Evolutionary conservation across 2,797 vertebrate species (phyloP).

Genomic region (Taenioides sp.): DNA sequence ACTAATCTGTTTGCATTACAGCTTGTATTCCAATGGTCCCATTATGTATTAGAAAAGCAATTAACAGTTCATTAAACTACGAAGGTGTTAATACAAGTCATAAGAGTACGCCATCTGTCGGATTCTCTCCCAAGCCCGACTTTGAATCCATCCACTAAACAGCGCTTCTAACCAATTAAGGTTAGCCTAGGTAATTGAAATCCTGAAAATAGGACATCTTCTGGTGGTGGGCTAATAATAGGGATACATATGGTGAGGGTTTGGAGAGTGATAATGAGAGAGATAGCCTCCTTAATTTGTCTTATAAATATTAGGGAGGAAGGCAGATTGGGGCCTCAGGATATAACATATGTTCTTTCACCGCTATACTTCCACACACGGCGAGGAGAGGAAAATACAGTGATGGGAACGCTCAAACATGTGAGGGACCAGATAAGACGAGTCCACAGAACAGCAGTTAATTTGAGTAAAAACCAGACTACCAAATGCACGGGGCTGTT

Average conservation of each 20-base stretch:
- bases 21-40: slow-evolving; percentile 74
- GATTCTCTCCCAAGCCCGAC: slow-evolving; percentile 73
- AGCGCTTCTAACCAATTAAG: slow-evolving; percentile 78
- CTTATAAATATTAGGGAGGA: slow-evolving; percentile 76
- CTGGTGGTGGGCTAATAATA: slow-evolving; percentile 77
- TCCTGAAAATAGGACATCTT: slow-evolving; percentile 78
- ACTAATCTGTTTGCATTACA: slow-evolving; percentile 83
- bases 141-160: slow-evolving; percentile 75
- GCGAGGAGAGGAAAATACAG: slow-evolving; percentile 30
- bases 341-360: slow-evolving; percentile 77
- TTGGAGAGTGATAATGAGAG: slow-evolving; percentile 78
- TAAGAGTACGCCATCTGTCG: slow-evolving; percentile 85
- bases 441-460: background rate
- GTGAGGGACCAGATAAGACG: background rate
- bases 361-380: slow-evolving; percentile 47
- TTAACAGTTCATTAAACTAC: slow-evolving; percentile 85
- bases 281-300: slow-evolving; percentile 76
- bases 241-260: slow-evolving; percentile 79
- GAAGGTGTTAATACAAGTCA: slow-evolving; percentile 83
- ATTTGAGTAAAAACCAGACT: background rate
- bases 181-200: slow-evolving; percentile 80
- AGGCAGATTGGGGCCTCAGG: slow-evolving; percentile 80
- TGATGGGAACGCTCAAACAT: slow-evolving; percentile 10
- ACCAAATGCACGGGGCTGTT: background rate
- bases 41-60: slow-evolving; percentile 84